Base-by-base conservation (phyloP, 2,113 vertebrate species). In the Alectura lathami region DNA sequence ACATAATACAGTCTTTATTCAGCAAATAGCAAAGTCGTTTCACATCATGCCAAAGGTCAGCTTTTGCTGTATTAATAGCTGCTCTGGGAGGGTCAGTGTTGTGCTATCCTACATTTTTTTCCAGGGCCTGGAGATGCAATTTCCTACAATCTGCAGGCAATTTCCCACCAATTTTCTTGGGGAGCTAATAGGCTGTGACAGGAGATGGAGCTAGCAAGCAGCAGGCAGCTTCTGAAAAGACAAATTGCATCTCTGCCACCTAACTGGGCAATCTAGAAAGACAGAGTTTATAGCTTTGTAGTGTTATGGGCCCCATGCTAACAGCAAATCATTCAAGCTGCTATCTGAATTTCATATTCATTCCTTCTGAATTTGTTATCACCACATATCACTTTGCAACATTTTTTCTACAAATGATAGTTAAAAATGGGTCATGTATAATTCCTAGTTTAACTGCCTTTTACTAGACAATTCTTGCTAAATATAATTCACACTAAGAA, bases 111-210 rank as follows among this genome's bases (percentile, higher is more conserved):
- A 97, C 98, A 97, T 98, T 97, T 98, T 97, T 98, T 98, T 98
- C 96, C 97, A 96, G 94, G 96, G 96, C 95, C 97, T 98, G 98
- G 96, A 98, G 98, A 98, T 98, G 98, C 98, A 98, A 98, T 98
- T 98, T 98, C 98, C 98, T 98, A 97, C 98, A 98, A 98, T 98
- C 98, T 98, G 98, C 97, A 98, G 97, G 97, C 98, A 98, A 98
- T 98, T 98, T 98, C 98, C 98, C 97, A 98, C 98, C 98, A 98
- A 98, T 98, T 98, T 98, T 98, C 98, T 98, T 94, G 90, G 98
- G 97, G 97, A 98, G 96, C 96, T 98, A 98, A 98, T 98, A 98
- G 98, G 97, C 97, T 98, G 98, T 98, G 98, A 98, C 98, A 98
- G 97, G 97, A 98, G 98, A 98, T 96, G 96, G 97, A 98, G 97